Percentiles rank a stretch among this genome's conserved stretches.
These are phyloP conservation scores for Nettapus auritus DNA, from an alignment of 2,113 vertebrate genomes.

Conservation along the genomic window DNA sequence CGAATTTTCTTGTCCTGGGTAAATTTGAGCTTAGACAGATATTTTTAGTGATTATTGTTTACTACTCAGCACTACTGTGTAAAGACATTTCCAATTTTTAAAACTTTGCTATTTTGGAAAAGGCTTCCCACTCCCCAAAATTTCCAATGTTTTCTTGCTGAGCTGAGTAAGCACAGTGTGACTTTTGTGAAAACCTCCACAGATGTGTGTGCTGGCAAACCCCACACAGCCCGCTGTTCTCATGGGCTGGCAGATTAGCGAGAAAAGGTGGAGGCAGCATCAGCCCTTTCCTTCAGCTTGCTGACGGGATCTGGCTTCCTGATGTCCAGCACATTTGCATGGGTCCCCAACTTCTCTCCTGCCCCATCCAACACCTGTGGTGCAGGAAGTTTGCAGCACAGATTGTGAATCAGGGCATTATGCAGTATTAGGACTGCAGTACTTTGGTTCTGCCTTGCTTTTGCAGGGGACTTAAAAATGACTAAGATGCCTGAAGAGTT, in stretches of 20 bases:
- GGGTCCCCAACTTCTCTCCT: not conserved
- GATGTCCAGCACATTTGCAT: not conserved
- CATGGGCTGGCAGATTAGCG: not conserved
- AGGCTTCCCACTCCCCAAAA: not conserved
- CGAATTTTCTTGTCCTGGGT: not conserved
- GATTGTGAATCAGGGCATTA: accelerated
- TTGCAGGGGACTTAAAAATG: not conserved
- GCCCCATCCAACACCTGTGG: not conserved
- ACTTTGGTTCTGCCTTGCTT: not conserved
- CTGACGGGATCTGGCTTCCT: not conserved
- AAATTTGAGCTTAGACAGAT: not conserved
- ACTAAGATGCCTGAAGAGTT: not conserved
- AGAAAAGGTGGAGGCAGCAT: not conserved
- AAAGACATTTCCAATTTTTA: not conserved
- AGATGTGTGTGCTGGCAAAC: not conserved
- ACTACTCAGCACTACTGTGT: not conserved
- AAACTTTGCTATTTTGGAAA: not conserved
- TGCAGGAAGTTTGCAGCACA: not conserved
- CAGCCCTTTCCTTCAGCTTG: slow-evolving; percentile 21
- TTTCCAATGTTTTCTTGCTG: not conserved
- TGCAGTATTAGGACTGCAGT: accelerated
- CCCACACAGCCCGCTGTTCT: not conserved
- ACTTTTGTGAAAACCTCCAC: not conserved
- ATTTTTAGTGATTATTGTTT: not conserved
- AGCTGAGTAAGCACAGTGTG: not conserved